phyloP scores from a whole-genome alignment of 2,888 invertebrate species.

The Mesorhabditis spiculigera region DNA sequence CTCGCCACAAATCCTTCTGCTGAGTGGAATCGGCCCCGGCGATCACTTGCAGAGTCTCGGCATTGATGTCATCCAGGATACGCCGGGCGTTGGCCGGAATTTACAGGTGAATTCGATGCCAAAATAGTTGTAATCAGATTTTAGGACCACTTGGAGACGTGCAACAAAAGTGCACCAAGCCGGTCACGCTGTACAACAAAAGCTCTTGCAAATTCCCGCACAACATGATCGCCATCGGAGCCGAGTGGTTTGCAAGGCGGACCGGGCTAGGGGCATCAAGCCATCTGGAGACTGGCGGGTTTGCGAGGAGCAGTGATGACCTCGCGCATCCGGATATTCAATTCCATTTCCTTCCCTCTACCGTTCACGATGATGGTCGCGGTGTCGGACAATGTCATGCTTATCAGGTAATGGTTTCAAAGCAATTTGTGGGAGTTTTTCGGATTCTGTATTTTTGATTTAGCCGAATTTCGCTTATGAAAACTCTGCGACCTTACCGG shows the following conservation, averaged over 20 bases:
- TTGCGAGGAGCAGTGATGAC: constrained; percentile 58
- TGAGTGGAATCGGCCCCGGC: constrained; percentile 71
- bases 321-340: constrained; percentile 63
- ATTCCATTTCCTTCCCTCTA: constrained; percentile 64
- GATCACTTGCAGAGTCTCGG: constrained; percentile 55
- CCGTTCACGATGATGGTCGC: constrained; percentile 63
- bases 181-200: constrained; percentile 62
- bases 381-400: constrained; percentile 61
- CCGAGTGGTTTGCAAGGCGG: constrained; percentile 29
- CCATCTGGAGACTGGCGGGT: constrained; percentile 64
- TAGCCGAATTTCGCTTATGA: too few species aligned
- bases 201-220: constrained; percentile 64
- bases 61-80: constrained; percentile 68
- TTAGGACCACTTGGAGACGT: constrained; percentile 40
- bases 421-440: too few species aligned
- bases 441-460: too few species aligned
- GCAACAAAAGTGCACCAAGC: constrained; percentile 54
- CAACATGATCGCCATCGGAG: constrained; percentile 59
- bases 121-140: constrained; percentile 3
- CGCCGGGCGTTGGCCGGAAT: constrained; percentile 74
- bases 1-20: constrained; percentile 86
- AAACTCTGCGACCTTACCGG: too few species aligned
- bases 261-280: constrained; percentile 61
- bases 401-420: constrained; percentile 56
- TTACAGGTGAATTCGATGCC: constrained; percentile 62